Percentiles rank a stretch among this genome's conserved stretches.
phyloP scores from a whole-genome alignment of 30 jellyfish, hydroid and myxozoan species.

The Morbakka virulenta region DNA sequence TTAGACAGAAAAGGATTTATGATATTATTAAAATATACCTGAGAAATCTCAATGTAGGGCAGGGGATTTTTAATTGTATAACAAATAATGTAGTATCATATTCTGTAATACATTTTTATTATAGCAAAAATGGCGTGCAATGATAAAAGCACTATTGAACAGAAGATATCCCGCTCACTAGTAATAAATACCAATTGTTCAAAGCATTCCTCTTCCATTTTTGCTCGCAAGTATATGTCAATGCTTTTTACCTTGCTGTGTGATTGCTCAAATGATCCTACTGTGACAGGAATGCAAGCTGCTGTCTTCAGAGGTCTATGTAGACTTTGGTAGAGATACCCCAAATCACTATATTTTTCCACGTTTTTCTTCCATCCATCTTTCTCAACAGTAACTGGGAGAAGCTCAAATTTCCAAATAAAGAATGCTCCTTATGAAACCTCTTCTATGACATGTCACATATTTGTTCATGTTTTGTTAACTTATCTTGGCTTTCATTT shows the following conservation, averaged over 20 bases:
- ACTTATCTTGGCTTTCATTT: background rate
- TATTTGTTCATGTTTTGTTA: background rate
- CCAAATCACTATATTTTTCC: background rate
- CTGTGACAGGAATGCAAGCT: background rate
- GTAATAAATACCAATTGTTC: background rate
- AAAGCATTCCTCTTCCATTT: too few relatives aligned
- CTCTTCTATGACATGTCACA: background rate
- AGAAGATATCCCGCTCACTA: background rate
- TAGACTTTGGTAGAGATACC: background rate
- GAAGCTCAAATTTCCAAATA: background rate
- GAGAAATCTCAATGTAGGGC: background rate
- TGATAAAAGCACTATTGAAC: background rate
- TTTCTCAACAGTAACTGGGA: slow-evolving; percentile 5
- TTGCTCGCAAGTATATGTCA: too few relatives aligned
- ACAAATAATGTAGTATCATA: too few relatives aligned
- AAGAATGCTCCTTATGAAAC: background rate
- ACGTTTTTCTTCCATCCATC: slow-evolving; percentile 11
- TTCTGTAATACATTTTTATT: too few relatives aligned
- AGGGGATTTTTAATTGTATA: background rate
- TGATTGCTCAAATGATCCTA: background rate
- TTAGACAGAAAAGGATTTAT: background rate
- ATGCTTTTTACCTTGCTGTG: background rate
- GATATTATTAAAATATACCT: background rate
- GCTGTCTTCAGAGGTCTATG: background rate
- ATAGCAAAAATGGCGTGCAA: too few relatives aligned